Evolutionary conservation across 1,140 invertebrate species (phyloP).

Genomic region (Rhyacophila brunnea): DNA sequence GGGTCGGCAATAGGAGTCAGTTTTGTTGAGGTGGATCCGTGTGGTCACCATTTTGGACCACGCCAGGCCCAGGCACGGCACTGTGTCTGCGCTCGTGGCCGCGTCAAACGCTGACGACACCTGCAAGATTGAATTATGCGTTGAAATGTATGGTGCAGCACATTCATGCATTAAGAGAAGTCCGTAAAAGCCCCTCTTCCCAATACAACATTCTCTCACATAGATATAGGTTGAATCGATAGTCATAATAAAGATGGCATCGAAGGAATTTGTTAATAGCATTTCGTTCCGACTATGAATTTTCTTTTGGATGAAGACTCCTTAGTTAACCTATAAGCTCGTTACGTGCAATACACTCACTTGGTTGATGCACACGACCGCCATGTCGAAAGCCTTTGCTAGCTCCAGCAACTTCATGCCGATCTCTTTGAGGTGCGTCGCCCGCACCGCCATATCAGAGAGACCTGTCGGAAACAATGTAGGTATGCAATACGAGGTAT

Average conservation of each 20-base stretch:
- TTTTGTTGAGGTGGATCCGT: conserved; percentile 24
- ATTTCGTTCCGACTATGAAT: too few relatives aligned
- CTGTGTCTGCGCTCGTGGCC: neutral
- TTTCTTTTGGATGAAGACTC: too few relatives aligned
- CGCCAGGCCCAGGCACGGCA: conserved; percentile 28
- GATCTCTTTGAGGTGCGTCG: conserved; percentile 27
- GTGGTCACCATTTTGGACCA: conserved; percentile 33
- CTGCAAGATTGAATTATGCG: conserved; percentile 4
- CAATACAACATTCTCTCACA: neutral
- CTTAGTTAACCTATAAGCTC: neutral
- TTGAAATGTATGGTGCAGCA: neutral
- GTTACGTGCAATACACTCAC: neutral
- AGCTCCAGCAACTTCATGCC: conserved; percentile 20
- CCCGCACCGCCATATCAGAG: conserved; percentile 10
- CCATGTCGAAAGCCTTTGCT: conserved; percentile 29
- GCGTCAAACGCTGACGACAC: conserved; percentile 14
- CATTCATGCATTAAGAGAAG: neutral
- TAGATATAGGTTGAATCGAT: neutral
- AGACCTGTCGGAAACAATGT: too few relatives aligned
- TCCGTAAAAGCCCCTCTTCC: neutral
- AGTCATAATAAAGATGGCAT: neutral
- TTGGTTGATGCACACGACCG: conserved; percentile 29
- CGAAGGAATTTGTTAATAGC: neutral
- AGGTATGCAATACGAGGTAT: too few relatives aligned
- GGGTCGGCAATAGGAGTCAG: conserved; percentile 8